Base-by-base conservation (phyloP, 2,797 vertebrate genomes). In the Rachycentron canadum region DNA sequence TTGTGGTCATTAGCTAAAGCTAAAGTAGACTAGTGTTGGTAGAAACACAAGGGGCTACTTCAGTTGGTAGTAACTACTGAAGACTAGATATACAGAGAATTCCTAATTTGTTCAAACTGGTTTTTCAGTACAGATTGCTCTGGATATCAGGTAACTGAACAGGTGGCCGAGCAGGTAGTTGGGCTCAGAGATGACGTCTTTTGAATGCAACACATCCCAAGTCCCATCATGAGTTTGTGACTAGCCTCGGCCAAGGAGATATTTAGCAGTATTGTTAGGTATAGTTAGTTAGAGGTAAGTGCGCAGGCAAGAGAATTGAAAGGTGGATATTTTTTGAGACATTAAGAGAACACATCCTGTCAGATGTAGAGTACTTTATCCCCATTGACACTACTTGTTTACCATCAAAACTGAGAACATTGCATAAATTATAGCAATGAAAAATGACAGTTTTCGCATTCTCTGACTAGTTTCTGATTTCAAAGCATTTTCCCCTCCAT, bases 151-250 rank as follows among this genome's bases (percentile, higher is more conserved):
- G 32, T 74, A 63, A 70, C 23, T 52, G 64, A 81, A 59, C 61
- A 74, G 60, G 61, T 58, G 65, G 66, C 49, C 11, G 25, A 69
- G 64, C 76, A 69, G 68, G 60, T 64, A 50, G 53, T 66, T 36
- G 50, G 53, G 28, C 59, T 57, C 69, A 50, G 60, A 61, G n/a
- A 57, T 60, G 68, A 53, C 1, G 7, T 23, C 23, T 64, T n/a
- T 34, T 1, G 2, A 66, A 21, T 38, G 64, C 47, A 79, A 73
- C 23, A 38, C 8, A 70, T 59, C 58, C 40, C 45, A 65, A 17
- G 16, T 62, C 3, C 34, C 58, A 64, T 68, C 32, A 26, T 36
- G 43, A 13, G 41, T 62, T 45, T 47, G 50, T 30, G n/a, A 68
- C 26, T 17, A 26, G 58, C 12, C n/a, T 14, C 14, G 19, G 47